phyloP scores from a whole-genome alignment of 2,113 vertebrate species.

The Hypomesus transpacificus region DNA sequence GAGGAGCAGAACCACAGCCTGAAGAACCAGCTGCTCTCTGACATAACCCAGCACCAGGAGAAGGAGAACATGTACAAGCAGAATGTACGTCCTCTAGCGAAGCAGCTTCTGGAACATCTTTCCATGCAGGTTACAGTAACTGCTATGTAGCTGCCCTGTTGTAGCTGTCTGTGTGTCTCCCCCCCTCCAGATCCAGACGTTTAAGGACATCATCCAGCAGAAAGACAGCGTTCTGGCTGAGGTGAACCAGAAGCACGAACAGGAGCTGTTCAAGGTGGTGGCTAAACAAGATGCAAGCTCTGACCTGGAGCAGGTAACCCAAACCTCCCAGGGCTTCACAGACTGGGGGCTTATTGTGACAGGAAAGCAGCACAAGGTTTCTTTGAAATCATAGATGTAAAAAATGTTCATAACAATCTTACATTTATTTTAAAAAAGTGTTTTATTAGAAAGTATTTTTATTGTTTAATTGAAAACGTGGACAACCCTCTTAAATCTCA shows the following conservation, averaged over 20 bases:
- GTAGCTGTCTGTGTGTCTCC: conserved; percentile 3
- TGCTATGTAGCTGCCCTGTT: not conserved
- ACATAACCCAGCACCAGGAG: conserved; percentile 74
- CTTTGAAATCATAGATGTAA: no score
- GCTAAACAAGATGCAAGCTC: conserved; percentile 86
- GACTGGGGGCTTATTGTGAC: not conserved
- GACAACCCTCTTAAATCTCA: no score
- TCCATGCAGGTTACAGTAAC: no score
- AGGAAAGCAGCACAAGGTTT: not conserved
- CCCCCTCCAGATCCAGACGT: conserved; percentile 75
- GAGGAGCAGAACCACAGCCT: conserved; percentile 78
- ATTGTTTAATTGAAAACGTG: no score
- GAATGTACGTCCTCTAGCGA: conserved; percentile 68
- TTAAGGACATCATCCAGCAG: conserved; percentile 83
- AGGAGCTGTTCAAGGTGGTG: conserved; percentile 84
- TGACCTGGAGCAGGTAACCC: conserved; percentile 82
- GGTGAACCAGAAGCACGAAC: conserved; percentile 79
- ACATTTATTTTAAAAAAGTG: no score
- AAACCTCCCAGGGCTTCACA: not conserved
- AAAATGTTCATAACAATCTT: no score
- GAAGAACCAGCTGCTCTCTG: conserved; percentile 71
- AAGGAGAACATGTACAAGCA: conserved; percentile 81
- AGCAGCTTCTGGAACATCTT: no score
- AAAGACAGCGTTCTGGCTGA: conserved; percentile 76
- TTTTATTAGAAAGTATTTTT: no score